A percentile compares a stretch with the other conserved stretches of the same genome.
These are phyloP conservation scores for Epizoanthus illoricatus DNA, from an alignment of 92 coral and sea anemone genomes.

Conservation along the genomic window DNA sequence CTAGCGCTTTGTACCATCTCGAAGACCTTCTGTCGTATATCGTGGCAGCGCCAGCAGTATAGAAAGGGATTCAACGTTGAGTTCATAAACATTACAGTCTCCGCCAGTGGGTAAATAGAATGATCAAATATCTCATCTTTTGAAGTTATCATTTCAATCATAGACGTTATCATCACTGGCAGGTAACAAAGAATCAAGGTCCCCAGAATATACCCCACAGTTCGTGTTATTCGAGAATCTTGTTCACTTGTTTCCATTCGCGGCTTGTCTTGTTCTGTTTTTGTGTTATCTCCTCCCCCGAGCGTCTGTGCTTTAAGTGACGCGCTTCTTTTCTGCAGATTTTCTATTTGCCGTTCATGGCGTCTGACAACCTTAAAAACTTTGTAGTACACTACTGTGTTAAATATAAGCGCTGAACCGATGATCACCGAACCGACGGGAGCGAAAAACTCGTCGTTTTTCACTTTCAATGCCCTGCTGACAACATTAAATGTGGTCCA, in stretches of 20 bases:
- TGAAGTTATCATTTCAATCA: conserved; percentile 35
- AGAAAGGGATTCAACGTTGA: conserved; percentile 45
- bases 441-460: conserved; percentile 46
- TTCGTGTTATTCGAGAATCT: conserved; percentile 33
- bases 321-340: background rate
- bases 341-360: conserved; percentile 40
- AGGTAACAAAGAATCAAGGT: conserved; percentile 37
- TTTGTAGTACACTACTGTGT: conserved; percentile 27
- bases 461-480: conserved; percentile 40
- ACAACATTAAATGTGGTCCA: conserved; percentile 44
- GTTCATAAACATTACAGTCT: conserved; percentile 42
- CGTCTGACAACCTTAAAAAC: conserved; percentile 27
- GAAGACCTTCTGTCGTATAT: conserved; percentile 30
- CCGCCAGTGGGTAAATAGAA: conserved; percentile 42
- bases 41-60: conserved; percentile 48
- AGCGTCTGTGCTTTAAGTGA: background rate
- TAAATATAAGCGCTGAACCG: conserved; percentile 30
- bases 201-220: conserved; percentile 43
- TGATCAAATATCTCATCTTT: conserved; percentile 41
- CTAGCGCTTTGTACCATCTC: background rate
- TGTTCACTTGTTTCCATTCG: background rate
- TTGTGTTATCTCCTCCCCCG: background rate
- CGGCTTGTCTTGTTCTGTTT: background rate
- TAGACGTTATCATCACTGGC: conserved; percentile 35
- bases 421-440: conserved; percentile 41